phyloP scores from a whole-genome alignment of 2,888 invertebrate genomes.

The Pelosia muscerda region DNA sequence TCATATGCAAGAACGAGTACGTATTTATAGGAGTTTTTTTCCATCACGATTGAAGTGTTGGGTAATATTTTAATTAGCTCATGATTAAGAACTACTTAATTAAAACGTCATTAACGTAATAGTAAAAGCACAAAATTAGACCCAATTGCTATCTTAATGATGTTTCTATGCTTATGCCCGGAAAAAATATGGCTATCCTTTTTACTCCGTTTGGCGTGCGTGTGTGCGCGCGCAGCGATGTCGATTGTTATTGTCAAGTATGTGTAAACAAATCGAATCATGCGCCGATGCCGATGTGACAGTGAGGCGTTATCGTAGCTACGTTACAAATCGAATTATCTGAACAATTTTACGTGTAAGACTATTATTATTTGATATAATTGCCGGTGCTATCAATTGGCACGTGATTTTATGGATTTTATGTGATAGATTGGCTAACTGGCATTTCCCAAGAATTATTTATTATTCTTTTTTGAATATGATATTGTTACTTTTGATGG shows the following conservation, averaged over 20 bases:
- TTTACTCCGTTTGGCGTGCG: conserved; percentile 46
- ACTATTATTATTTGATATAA: conserved; percentile 1
- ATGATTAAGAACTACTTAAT: conserved; percentile 39
- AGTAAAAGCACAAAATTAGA: not conserved
- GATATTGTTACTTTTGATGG: too few species aligned
- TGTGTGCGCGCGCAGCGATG: conserved; percentile 47
- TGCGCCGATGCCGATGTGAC: conserved; percentile 56
- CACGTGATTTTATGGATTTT: conserved; percentile 11
- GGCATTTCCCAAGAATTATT: not conserved
- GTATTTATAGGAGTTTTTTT: conserved; percentile 32
- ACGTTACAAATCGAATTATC: conserved; percentile 43
- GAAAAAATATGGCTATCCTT: conserved; percentile 52
- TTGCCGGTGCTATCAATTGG: conserved; percentile 10
- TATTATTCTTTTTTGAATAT: too few species aligned
- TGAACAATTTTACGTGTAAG: conserved; percentile 20
- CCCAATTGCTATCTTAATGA: conserved; percentile 47
- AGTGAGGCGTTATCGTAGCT: conserved; percentile 49
- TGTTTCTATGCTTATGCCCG: conserved; percentile 46
- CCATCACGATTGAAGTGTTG: conserved; percentile 36
- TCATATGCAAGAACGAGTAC: conserved; percentile 22
- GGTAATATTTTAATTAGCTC: conserved; percentile 53
- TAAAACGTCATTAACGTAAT: conserved; percentile 1
- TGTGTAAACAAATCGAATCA: conserved; percentile 73
- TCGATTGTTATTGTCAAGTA: conserved; percentile 73
- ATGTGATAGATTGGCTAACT: not conserved